These are phyloP conservation scores for Excalfactoria chinensis DNA, from an alignment of 2,113 vertebrate genomes.

Conservation along the genomic window DNA sequence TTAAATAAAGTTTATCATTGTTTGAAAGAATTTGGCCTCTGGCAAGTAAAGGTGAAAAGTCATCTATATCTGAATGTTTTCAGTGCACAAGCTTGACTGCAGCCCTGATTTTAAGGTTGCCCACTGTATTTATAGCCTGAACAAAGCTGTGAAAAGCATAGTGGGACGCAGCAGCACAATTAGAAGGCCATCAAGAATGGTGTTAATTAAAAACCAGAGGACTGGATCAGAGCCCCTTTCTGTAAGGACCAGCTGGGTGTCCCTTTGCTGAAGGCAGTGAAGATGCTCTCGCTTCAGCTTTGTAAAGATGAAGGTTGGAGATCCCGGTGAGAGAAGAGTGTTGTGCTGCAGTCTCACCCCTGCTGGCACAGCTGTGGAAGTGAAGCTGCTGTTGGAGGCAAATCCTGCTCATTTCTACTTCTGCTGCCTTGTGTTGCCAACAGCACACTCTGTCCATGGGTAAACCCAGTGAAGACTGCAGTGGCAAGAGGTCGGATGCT, in stretches of 20 bases:
- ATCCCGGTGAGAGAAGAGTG: background rate
- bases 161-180: background rate
- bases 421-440: background rate
- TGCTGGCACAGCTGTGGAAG: background rate
- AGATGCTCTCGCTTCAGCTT: background rate
- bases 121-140: background rate
- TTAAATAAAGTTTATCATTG: constrained; percentile 49
- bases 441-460: background rate
- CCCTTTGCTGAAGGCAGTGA: background rate
- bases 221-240: background rate
- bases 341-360: background rate
- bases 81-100: background rate
- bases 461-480: background rate
- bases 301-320: background rate
- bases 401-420: background rate
- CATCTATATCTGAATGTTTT: constrained; percentile 32
- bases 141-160: background rate
- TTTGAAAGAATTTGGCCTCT: constrained; percentile 60
- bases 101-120: background rate
- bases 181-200: background rate
- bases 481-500: background rate
- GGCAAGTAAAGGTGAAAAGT: constrained; percentile 58
- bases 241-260: background rate
- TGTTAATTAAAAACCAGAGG: background rate
- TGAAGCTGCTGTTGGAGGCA: background rate